These are phyloP conservation scores for Protonibea diacanthus DNA, from an alignment of 2,797 vertebrate genomes.

Conservation along the genomic window DNA sequence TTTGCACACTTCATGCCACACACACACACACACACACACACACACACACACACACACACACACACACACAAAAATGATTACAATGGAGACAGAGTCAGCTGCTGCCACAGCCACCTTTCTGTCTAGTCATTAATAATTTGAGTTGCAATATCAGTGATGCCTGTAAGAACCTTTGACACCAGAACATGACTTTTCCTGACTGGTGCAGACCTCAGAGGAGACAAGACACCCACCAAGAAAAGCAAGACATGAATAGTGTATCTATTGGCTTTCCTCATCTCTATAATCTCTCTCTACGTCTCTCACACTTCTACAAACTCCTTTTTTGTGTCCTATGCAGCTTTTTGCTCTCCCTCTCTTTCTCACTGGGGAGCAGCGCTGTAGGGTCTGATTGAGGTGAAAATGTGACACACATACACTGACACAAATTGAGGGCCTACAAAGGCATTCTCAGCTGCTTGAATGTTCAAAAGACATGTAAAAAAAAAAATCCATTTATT, in stretches of 20 bases:
- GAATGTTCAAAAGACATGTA: conserved; percentile 4
- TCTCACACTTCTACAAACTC: conserved; percentile 6
- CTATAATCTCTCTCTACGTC: conserved; percentile 15
- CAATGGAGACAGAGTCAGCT: conserved; percentile 47
- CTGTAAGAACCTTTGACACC: conserved; percentile 65
- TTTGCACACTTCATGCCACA: neutral
- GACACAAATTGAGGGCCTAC: conserved; percentile 4
- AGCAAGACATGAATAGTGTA: conserved; percentile 64
- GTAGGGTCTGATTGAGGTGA: conserved; percentile 28
- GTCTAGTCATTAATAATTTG: conserved; percentile 66
- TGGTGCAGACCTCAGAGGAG: conserved; percentile 53
- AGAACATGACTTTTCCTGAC: conserved; percentile 56
- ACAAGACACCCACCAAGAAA: conserved; percentile 36
- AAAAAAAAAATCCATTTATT: too few relatives aligned
- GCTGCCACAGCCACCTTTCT: conserved; percentile 37
- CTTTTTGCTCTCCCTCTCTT: conserved; percentile 17
- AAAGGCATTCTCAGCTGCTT: conserved; percentile 11
- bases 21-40: neutral
- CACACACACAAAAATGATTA: conserved; percentile 5
- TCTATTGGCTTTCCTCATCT: conserved; percentile 20
- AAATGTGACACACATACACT: conserved; percentile 4
- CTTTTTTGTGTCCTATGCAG: neutral
- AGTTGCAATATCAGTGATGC: conserved; percentile 58
- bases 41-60: conserved; percentile 13
- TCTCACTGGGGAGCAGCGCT: conserved; percentile 22